Base-by-base conservation (phyloP, 2,888 invertebrate genomes). In the Agonopterix heracliana region DNA sequence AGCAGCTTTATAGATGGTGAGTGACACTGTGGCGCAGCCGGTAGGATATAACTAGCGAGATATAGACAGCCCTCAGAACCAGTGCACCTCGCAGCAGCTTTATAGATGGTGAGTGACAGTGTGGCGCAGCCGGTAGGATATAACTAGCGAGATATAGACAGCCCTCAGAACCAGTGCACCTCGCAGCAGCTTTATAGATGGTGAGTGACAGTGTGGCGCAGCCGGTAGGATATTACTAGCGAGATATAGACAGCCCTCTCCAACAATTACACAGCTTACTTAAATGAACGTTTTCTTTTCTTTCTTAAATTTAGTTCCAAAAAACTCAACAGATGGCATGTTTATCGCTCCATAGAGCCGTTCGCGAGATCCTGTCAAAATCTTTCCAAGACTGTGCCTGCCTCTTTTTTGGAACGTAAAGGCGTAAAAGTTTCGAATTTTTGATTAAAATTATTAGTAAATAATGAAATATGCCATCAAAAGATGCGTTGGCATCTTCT, bases 1-100 rank as follows among this genome's bases (percentile, higher is more conserved):
- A 59, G 0, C 78, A 83, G 51, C 59, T 86, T 1, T 58, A 66
- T 1, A 79, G 74, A 53, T 86, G 87, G 87, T 86, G 17, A 67
- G 71, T 41, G 2, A 26, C 4, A 34, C 11, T 34, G 13, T 12
- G 43, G 45, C 34, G 17, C 26, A 26, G 26, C 26, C 5, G 7
- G 26, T 5, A 26, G 26, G 26, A 47, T 42, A 12, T 11, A 42
- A 34, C n/a, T 4, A 17, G 17, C 38, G 71, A 0, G 85, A 84
- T 44, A 56, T 63, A 5, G 85, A 85, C 41, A 59, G 72, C 0
- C 70, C 78, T 0, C 69, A 71, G 41, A 71, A 73, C 42, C 70
- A 72, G 17, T 78, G 74, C 43, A 73, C 70, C 0, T 58, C 74
- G 0, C 48, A 59, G 0, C 78, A 83, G 51, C 59, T 86, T 2